Conservation (phyloP, 2,797 vertebrate genomes). For the Cercopithecus mitis region DNA sequence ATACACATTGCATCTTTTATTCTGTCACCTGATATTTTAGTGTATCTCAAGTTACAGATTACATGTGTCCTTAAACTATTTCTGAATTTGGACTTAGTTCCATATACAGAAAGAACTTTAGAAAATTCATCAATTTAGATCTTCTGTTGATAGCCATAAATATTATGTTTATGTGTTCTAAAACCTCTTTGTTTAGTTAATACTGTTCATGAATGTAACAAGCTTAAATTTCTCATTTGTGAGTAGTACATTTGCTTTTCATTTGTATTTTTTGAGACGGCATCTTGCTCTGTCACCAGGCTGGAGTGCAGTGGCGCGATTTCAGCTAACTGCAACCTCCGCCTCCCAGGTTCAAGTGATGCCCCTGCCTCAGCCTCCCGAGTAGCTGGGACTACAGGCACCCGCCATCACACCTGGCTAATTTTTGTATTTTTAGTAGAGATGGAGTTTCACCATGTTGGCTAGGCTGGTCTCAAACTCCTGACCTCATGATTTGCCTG, state of each 20-base stretch:
- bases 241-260: not conserved
- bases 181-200: not conserved
- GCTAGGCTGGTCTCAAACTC: not conserved
- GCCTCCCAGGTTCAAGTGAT: not conserved
- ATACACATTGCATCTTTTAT: not conserved
- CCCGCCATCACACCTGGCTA: not conserved
- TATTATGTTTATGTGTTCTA: not conserved
- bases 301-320: not conserved
- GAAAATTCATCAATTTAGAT: not conserved
- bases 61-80: not conserved
- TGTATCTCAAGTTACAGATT: not conserved
- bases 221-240: constrained; percentile 3
- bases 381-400: not conserved
- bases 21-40: not conserved
- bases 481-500: not conserved
- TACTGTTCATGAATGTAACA: not conserved
- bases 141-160: not conserved
- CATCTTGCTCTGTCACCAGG: not conserved
- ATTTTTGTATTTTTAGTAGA: not conserved
- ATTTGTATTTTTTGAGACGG: not conserved
- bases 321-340: not conserved
- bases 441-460: not conserved
- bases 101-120: constrained; percentile 34
- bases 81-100: constrained; percentile 17
- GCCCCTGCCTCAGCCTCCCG: not conserved